Base-by-base conservation (phyloP, 2,113 vertebrate species). In the Chionomys nivalis region DNA sequence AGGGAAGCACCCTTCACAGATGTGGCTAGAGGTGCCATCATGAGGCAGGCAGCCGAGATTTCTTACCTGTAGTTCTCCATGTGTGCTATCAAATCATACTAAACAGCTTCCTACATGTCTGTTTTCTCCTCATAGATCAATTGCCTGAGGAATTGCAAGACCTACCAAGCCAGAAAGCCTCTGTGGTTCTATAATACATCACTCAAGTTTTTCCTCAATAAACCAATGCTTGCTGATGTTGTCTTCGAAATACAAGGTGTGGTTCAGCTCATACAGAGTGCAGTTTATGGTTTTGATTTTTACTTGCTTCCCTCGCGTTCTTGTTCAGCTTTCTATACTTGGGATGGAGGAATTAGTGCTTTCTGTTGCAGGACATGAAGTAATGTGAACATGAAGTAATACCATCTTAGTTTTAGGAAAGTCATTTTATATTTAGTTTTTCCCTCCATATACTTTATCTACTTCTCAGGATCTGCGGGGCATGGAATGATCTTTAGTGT, bases 191-290 rank as follows among this genome's bases (percentile, higher is more conserved):
- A 98, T 63, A 99, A 97, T 47, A 99, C 99, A 91, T 99, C 99
- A 81, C 99, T 99, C 66, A 99, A 99, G 96, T 99, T 99, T 97
- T 99, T 99, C 96, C 99, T 99, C 97, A 99, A 99, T 92, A 99
- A 99, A 0, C 99, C 99, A 77, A 98, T 99, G 65, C 99, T 99
- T 93, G 99, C 99, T 42, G 99, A 99, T 97, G 99, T 99, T 97
- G 99, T 99, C 98, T 99, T 99, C 96, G 99, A 99, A 99, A 99
- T 99, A 98, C 99, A 99, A 99, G 99, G 99, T 99, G 98, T 0
- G 0, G 61, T 44, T 89, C 76, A 28, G 16, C 9, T 68, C 68
- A 82, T 21, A 33, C 31, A 14, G 49, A 81, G 28, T 63, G 90
- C 28, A 7, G 65, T 61, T 9, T 19, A 86, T 3, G 7, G 72